Evolutionary conservation across 2,888 invertebrate species (phyloP).

Genomic region (Eristalis intricaria): DNA sequence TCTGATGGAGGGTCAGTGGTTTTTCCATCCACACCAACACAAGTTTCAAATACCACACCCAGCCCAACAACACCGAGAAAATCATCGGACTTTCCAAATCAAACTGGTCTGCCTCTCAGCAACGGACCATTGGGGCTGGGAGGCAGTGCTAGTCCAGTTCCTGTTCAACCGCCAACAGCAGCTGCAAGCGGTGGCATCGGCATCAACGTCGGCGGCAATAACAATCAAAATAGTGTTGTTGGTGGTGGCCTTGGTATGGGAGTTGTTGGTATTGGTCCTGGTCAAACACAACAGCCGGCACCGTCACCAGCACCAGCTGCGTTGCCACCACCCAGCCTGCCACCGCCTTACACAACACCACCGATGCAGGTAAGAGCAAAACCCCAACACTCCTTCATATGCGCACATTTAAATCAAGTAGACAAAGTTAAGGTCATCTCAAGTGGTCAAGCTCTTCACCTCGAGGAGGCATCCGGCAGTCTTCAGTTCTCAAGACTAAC

Average conservation of each 20-base stretch:
- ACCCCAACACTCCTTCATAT: not conserved
- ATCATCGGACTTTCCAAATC: slow-evolving; percentile 85
- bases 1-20: slow-evolving; percentile 90
- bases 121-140: slow-evolving; percentile 85
- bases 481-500: not conserved
- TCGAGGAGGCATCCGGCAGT: not conserved
- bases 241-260: slow-evolving; percentile 57
- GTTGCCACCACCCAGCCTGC: slow-evolving; percentile 85
- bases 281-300: slow-evolving; percentile 66
- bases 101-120: slow-evolving; percentile 83
- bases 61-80: slow-evolving; percentile 86
- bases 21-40: slow-evolving; percentile 85
- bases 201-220: not conserved
- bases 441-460: not conserved
- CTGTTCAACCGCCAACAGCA: slow-evolving; percentile 62
- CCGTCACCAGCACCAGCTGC: slow-evolving; percentile 85
- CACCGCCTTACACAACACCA: slow-evolving; percentile 84
- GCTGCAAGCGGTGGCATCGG: slow-evolving; percentile 41
- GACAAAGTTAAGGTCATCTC: slow-evolving; percentile 5
- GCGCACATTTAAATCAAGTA: not conserved
- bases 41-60: slow-evolving; percentile 79
- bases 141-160: slow-evolving; percentile 84
- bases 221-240: slow-evolving; percentile 19
- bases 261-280: slow-evolving; percentile 60
- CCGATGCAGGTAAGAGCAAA: slow-evolving; percentile 78